These are phyloP conservation scores for Philotrypesis tridentata DNA, from an alignment of 1,140 invertebrate genomes.

Conservation along the genomic window DNA sequence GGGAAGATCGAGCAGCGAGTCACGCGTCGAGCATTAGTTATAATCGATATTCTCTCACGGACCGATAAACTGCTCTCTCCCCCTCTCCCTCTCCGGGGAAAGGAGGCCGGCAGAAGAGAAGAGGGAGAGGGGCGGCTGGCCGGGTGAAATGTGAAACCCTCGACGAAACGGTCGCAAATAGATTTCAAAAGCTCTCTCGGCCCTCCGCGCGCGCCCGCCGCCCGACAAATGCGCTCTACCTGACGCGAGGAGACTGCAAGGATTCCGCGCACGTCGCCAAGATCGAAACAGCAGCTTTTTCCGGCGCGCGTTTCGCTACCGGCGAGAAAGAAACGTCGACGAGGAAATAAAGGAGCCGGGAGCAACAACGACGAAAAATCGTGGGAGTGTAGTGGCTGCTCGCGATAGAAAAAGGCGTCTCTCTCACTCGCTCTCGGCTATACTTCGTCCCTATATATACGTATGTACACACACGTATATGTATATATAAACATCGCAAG, in stretches of 20 bases:
- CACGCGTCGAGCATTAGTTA: not conserved
- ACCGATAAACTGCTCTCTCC: not conserved
- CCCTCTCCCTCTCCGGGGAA: not conserved
- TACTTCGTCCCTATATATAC: no score
- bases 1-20: not conserved
- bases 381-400: no score
- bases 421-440: no score
- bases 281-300: not conserved
- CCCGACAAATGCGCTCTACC: not conserved
- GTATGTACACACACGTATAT: no score
- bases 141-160: conserved; percentile 11
- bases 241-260: no score
- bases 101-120: no score
- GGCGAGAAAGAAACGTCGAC: conserved; percentile 7
- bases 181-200: conserved; percentile 16
- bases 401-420: not conserved
- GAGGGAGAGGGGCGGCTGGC: no score
- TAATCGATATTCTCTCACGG: not conserved
- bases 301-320: not conserved
- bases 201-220: not conserved
- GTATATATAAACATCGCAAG: no score
- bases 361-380: not conserved
- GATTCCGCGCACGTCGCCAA: conserved; percentile 17
- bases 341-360: not conserved
- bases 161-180: conserved; percentile 21